Base-by-base conservation (phyloP, 2,888 invertebrate genomes). In the Drosophila robusta region DNA sequence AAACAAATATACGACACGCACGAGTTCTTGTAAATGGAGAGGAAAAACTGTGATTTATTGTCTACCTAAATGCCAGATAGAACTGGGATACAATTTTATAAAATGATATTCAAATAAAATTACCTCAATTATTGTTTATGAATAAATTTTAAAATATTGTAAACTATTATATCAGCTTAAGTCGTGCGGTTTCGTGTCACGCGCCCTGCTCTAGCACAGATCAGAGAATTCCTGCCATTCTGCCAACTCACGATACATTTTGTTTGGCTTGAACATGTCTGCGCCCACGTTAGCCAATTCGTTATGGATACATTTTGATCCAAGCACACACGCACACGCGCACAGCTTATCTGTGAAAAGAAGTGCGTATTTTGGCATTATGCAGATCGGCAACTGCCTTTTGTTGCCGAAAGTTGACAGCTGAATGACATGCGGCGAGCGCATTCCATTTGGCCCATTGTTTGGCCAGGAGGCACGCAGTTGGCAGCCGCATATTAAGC, bases 211-310 rank as follows among this genome's bases (percentile, higher is more conserved):
- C 68, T 52, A 44, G 11, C n/a, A 11, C 1, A 24, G 32, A 57
- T 63, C 42, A 45, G 45, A 56, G 45, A 69, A 79, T 63, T 60
- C 61, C 49, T 18, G 29, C 22, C 24, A 32, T 76, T 68, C 36
- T 75, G 75, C 75, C 64, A 64, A 75, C 76, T 75, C 75, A 75
- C 18, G 74, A 50, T 62, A 58, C 57, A 79, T 49, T 76, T 66
- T 70, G 75, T 75, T 75, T 64, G 46, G 60, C 73, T 52, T 64
- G 51, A 66, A 65, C 65, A 52, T 87, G 78, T 76, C 85, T 80
- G 64, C 87, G 85, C 87, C 82, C 86, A 89, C 88, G 75, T 84
- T 66, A 70, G 55, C 67, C 70, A 57, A 89, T 81, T 86, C 55
- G 86, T 55, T 62, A 65, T 63, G 62, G 60, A 46, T 58, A 75